phyloP scores from a whole-genome alignment of 53 echinoderm and acorn worm genomes.

The Echinarachnius parma region DNA sequence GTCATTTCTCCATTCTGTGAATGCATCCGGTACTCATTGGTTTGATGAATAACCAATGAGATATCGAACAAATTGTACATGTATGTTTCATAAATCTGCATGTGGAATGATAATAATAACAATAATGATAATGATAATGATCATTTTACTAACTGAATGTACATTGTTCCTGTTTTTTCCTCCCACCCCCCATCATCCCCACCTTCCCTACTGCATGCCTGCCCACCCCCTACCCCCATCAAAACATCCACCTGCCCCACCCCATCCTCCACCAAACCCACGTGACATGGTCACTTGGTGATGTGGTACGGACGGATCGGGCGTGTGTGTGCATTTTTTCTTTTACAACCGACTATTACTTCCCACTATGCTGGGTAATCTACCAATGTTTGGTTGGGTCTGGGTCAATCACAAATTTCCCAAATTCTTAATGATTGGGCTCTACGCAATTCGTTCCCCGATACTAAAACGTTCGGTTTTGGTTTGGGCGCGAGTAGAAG shows the following conservation, averaged over 20 bases:
- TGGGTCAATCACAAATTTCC: too few species aligned
- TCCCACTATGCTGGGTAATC: too few species aligned
- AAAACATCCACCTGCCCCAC: not conserved
- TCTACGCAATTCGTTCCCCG: too few species aligned
- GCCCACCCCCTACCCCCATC: slow-evolving; percentile 6
- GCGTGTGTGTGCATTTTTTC: not conserved
- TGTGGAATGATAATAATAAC: too few species aligned
- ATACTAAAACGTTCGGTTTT: not conserved
- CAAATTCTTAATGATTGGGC: too few species aligned
- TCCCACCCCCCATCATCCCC: slow-evolving; percentile 2
- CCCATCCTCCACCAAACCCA: not conserved
- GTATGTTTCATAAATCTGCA: too few species aligned
- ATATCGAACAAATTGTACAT: too few species aligned
- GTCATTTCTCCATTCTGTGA: too few species aligned
- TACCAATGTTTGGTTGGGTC: too few species aligned
- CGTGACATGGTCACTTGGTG: not conserved
- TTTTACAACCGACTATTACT: too few species aligned
- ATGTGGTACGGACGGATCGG: not conserved
- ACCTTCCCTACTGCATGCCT: slow-evolving; percentile 27
- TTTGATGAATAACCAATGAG: too few species aligned
- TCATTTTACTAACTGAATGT: not conserved
- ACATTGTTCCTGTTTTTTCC: slow-evolving; percentile 11
- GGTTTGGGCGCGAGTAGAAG: slow-evolving; percentile 12
- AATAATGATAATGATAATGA: not conserved
- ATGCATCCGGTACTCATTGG: too few species aligned